A percentile compares a stretch with the other conserved stretches of the same genome.
Conservation (phyloP, 2,888 invertebrate species). For the Pomacea canaliculata region DNA sequence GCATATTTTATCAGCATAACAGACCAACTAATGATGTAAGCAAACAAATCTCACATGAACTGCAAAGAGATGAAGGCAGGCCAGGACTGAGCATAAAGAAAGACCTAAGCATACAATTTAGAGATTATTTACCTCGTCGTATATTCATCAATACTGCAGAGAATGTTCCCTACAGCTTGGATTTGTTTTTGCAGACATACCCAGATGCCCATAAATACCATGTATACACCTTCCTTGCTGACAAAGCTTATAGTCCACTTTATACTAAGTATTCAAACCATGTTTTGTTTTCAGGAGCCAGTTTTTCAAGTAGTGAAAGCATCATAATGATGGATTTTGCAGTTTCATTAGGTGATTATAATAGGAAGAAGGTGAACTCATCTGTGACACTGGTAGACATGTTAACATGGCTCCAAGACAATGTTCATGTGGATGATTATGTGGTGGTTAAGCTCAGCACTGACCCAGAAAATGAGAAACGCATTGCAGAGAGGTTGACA, state of each 20-base stretch:
- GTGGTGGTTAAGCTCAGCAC: slow-evolving; percentile 35
- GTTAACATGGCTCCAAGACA: slow-evolving; percentile 30
- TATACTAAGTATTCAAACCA: slow-evolving; percentile 30
- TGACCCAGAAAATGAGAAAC: slow-evolving; percentile 25
- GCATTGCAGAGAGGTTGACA: slow-evolving; percentile 22
- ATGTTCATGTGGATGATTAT: slow-evolving; percentile 37
- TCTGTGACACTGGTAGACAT: slow-evolving; percentile 28
- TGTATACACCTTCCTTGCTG: slow-evolving; percentile 33
- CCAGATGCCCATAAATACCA: slow-evolving; percentile 30
- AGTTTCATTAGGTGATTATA: slow-evolving; percentile 8
- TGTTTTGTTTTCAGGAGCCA: slow-evolving; percentile 20
- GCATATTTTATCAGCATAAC: not conserved
- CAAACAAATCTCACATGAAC: too few relatives aligned
- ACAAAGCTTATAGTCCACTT: slow-evolving; percentile 25
- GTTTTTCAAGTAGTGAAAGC: slow-evolving; percentile 1
- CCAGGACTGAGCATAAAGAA: slow-evolving; percentile 22
- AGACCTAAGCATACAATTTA: slow-evolving; percentile 29
- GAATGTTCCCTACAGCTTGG: slow-evolving; percentile 28
- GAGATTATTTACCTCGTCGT: slow-evolving; percentile 34
- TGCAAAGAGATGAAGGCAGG: slow-evolving; percentile 1
- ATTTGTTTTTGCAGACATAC: slow-evolving; percentile 38
- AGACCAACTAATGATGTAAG: not conserved
- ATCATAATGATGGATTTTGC: slow-evolving; percentile 10
- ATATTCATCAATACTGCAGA: slow-evolving; percentile 37
- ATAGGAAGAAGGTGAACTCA: not conserved